Conservation (phyloP, 2,113 vertebrate genomes). For the Siphamia tubifer region DNA sequence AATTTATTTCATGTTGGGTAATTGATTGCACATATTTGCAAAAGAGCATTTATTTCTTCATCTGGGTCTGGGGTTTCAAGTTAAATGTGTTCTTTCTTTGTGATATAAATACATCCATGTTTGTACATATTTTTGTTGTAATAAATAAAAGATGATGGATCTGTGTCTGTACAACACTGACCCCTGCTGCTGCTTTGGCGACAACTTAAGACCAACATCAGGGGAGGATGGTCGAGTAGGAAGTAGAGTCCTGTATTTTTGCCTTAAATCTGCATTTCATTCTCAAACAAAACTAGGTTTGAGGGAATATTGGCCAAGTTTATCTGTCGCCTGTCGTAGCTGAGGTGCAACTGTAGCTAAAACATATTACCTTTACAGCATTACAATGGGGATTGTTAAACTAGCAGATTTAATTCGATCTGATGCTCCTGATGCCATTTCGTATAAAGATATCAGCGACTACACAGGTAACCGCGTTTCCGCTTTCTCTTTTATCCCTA, state of each 20-base stretch:
- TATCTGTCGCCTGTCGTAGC: no score
- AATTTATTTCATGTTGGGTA: background rate
- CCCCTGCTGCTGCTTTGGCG: background rate
- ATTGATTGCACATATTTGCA: conserved; percentile 19
- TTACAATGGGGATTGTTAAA: conserved; percentile 76
- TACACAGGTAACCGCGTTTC: conserved; percentile 63
- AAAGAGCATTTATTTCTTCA: background rate
- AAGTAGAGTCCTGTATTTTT: no score
- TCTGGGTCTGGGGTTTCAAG: conserved; percentile 16
- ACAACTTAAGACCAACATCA: background rate
- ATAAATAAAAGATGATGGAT: conserved; percentile 48
- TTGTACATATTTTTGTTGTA: conserved; percentile 47
- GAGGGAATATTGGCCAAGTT: no score
- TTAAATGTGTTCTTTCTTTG: conserved; percentile 40
- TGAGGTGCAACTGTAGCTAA: background rate
- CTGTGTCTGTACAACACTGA: conserved; percentile 14
- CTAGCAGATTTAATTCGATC: conserved; percentile 75
- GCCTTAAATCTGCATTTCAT: no score
- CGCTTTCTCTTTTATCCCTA: fast-evolving
- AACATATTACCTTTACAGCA: no score
- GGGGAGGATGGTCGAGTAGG: background rate
- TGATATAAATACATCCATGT: conserved; percentile 34
- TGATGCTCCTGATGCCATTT: conserved; percentile 58
- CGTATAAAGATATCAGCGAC: conserved; percentile 72
- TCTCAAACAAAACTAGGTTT: no score